Conservation (phyloP, 2,797 vertebrate genomes). For the Sitta carolinensis region DNA sequence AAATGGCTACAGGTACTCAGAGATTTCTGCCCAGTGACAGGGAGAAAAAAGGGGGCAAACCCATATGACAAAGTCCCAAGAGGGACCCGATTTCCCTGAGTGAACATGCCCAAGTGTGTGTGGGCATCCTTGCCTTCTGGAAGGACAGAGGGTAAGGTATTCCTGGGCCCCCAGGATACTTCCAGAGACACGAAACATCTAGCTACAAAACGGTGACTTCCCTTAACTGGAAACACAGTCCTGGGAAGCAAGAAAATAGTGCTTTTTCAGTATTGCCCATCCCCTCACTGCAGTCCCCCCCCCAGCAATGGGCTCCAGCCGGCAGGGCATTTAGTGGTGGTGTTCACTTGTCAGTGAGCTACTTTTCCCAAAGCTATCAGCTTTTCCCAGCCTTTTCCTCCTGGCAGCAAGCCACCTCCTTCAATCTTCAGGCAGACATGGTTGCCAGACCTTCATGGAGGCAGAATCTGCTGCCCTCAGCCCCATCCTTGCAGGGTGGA, state of each 20-base stretch:
- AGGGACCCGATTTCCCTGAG: background rate
- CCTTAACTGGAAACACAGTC: background rate
- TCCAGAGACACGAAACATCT: background rate
- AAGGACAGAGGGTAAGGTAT: background rate
- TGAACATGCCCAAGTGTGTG: too few relatives aligned
- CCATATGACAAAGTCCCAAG: background rate
- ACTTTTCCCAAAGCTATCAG: background rate
- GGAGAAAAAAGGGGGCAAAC: background rate
- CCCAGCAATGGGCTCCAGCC: fast-evolving
- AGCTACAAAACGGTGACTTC: background rate
- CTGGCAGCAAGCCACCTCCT: background rate
- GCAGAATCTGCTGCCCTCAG: background rate
- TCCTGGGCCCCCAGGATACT: background rate
- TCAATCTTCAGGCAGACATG: background rate
- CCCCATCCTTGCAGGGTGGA: background rate
- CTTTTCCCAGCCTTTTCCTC: background rate
- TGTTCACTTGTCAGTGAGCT: background rate
- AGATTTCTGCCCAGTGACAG: background rate
- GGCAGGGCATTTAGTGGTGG: background rate
- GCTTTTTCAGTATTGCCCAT: background rate
- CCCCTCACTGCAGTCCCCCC: background rate
- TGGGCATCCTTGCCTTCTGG: background rate
- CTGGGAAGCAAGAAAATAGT: background rate
- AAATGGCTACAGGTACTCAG: background rate
- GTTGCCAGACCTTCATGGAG: background rate